A percentile compares a stretch with the other conserved stretches of the same genome.
These are phyloP conservation scores for Callipepla californica DNA, from an alignment of 2,113 vertebrate genomes.

Conservation along the genomic window DNA sequence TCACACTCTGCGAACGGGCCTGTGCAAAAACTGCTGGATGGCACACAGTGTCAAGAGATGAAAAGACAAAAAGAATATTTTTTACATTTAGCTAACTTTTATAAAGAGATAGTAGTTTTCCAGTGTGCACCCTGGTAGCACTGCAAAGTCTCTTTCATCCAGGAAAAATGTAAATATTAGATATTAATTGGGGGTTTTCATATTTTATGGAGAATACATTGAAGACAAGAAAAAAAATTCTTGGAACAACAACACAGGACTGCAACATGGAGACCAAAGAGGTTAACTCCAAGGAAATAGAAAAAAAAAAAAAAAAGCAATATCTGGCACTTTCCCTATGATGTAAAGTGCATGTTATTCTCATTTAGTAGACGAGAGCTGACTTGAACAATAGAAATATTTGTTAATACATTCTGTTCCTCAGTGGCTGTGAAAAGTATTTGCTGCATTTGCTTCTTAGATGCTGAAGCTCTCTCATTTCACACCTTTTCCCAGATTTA, in stretches of 20 bases:
- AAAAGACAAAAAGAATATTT: constrained; percentile 66
- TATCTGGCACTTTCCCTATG: constrained; percentile 73
- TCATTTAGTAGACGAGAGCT: constrained; percentile 67
- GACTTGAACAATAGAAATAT: constrained; percentile 71
- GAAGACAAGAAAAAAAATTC: constrained; percentile 53
- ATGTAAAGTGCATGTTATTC: constrained; percentile 76
- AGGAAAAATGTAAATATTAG: neutral
- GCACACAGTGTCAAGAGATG: constrained; percentile 3
- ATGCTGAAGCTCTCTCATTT: constrained; percentile 61
- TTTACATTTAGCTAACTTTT: constrained; percentile 8
- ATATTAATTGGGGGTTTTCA: constrained; percentile 15
- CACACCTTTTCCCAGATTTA: constrained; percentile 77
- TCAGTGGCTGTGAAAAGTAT: constrained; percentile 44
- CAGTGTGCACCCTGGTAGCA: constrained; percentile 34
- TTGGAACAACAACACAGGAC: constrained; percentile 63
- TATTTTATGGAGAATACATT: constrained; percentile 56
- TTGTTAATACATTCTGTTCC: constrained; percentile 67
- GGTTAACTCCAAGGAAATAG: constrained; percentile 48
- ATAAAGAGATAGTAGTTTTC: constrained; percentile 24
- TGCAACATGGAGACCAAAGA: constrained; percentile 65
- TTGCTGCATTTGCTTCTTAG: constrained; percentile 68
- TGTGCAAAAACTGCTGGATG: constrained; percentile 21
- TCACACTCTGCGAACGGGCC: constrained; percentile 28
- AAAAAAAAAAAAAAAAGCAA: neutral
- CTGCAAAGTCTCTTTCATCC: neutral